Evolutionary conservation across 2,797 vertebrate species (phyloP), one percentile per base, ranked within the genome.

Genomic region (Pseudocheirus occidentalis): DNA sequence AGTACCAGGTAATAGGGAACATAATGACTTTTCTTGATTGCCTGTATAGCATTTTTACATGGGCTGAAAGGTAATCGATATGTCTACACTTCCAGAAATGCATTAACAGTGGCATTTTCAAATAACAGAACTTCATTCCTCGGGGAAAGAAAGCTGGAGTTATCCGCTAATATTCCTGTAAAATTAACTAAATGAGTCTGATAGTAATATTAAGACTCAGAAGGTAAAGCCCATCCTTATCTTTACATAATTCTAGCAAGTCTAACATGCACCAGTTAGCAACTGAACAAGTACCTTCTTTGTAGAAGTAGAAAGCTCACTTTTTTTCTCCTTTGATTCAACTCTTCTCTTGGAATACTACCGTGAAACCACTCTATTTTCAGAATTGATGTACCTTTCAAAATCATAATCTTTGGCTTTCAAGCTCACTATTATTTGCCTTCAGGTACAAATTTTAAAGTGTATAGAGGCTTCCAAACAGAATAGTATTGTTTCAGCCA

Each of bases 381-480:
- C 97, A 98, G 97, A 99, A 99, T 95, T 98, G 98, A 99, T 98
- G 97, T 96, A 97, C 96, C 98, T 98, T 98, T 99, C 98, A 98
- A 98, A 98, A 98, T 97, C 95, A 97, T 98, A 98, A 98, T 98
- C 98, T 98, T 98, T 97, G 81, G 98, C 97, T 98, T 98, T 98
- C 98, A 98, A 97, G 96, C 98, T 98, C 97, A 98, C 98, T 98
- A 98, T 98, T 98, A 98, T 98, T 98, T 98, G 98, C 98, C 98
- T 98, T 98, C 97, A 98, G 98, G 98, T 98, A 97, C 95, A 98
- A 98, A 98, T 98, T 98, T 98, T 97, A 95, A 98, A 98, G 97
- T 96, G 96, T 94, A 99, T 96, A 98, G 94, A 97, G 97, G 98
- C 98, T 99, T 98, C 99, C 96, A 98, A 98, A 98, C 98, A 98